Evolutionary conservation across 1,140 invertebrate genomes (phyloP).

Genomic region (Leptonema lineaticorne): DNA sequence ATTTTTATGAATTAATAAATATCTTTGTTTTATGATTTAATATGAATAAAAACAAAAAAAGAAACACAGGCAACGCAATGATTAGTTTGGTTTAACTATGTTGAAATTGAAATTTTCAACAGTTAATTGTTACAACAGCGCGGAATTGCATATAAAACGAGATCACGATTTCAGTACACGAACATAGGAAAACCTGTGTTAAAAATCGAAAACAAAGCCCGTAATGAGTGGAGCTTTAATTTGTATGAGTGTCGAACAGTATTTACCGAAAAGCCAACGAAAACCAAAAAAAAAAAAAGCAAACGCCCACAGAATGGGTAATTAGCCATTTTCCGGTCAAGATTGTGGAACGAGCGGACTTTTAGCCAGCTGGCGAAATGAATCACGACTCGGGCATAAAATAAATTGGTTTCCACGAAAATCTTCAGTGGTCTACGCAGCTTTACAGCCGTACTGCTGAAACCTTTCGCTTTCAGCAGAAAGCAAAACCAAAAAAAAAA

Average conservation of each 20-base stretch:
- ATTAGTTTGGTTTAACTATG: no score
- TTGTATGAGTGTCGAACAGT: neutral
- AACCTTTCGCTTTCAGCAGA: neutral
- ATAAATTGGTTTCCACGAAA: slow-evolving; percentile 8
- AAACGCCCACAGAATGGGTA: slow-evolving; percentile 7
- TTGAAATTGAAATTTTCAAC: no score
- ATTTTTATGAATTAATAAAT: no score
- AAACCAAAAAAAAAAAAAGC: neutral
- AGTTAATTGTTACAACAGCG: no score
- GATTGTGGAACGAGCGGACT: neutral
- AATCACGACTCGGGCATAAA: slow-evolving; percentile 11
- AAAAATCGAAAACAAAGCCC: no score
- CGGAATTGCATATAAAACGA: no score
- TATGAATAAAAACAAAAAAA: no score
- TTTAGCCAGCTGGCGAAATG: neutral
- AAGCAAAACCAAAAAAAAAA: no score
- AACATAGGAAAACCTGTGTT: no score
- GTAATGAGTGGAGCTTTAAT: neutral
- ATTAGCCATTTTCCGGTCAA: slow-evolving; percentile 7
- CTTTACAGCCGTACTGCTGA: neutral
- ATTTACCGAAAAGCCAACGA: neutral
- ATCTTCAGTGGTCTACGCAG: neutral
- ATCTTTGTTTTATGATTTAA: no score
- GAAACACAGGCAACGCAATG: no score
- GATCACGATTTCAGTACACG: no score